A percentile compares a stretch with the other conserved stretches of the same genome.
Evolutionary conservation across 2,113 vertebrate genomes (phyloP).

Genomic region (Nyctereutes procyonoides): DNA sequence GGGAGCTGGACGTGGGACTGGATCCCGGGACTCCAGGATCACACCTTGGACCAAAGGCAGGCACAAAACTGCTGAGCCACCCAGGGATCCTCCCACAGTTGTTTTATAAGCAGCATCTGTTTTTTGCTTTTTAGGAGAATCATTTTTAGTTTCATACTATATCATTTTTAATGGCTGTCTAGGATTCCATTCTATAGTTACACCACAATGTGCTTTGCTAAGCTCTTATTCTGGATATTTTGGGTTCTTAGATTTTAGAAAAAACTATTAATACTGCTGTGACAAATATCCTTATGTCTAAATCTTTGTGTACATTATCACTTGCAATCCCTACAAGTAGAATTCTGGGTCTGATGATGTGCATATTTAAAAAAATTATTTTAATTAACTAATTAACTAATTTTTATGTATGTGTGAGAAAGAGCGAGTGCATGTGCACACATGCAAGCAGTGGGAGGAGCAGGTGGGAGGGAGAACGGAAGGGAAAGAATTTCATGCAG

Average conservation of each 20-base stretch:
- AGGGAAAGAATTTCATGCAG: neutral
- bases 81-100: neutral
- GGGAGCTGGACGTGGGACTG: too few relatives aligned
- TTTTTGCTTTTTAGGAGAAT: slow-evolving; percentile 10
- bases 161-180: slow-evolving; percentile 3
- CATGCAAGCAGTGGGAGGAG: neutral
- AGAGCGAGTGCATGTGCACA: too few relatives aligned
- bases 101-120: neutral
- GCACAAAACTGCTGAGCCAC: too few relatives aligned
- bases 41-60: too few relatives aligned
- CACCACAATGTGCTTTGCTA: neutral
- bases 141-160: slow-evolving; percentile 27
- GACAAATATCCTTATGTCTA: neutral
- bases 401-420: neutral
- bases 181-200: neutral
- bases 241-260: neutral
- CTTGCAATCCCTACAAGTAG: neutral
- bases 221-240: neutral
- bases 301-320: neutral
- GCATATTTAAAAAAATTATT: neutral
- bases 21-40: too few relatives aligned
- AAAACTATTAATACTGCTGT: neutral
- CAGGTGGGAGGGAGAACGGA: neutral
- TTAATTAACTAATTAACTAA: neutral
- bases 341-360: neutral